Evolutionary conservation across 2,797 vertebrate species (phyloP), one percentile per base, ranked within the genome.

Genomic region (Gouania willdenowi): DNA sequence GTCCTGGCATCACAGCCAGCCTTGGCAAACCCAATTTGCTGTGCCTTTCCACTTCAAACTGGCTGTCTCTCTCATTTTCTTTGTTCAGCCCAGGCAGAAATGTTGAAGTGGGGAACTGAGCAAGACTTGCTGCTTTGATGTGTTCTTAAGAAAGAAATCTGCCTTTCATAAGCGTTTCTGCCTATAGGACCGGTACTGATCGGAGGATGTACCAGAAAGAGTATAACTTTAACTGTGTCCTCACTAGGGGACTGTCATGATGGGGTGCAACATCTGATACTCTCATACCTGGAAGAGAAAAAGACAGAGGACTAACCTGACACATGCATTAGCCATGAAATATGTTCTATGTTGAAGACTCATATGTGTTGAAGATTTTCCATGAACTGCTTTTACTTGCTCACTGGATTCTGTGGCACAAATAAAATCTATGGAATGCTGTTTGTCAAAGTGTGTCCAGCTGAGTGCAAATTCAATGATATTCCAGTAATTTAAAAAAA

Each of bases 121-220:
- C 33, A 3, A 62, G 62, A 23, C 38, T 14, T 35, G 17, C 53
- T 15, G 47, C 71, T 76, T 81, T 82, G 78, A 85, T 83, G 82
- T 84, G 67, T 72, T 85, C 72, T 83, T 75, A 75, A 68, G 45
- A 62, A 64, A 76, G 61, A 71, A 80, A 71, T 71, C 54, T 59
- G 65, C 71, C 72, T 83, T 83, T 81, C 66, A 72, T 69, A 83
- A 76, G 75, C 64, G 17, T 27, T 22, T 35, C 38, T 7, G 9
- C 43, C 54, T 59, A 71, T 60, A 68, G 58, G 34, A 21, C 33
- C 32, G 18, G 16, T 41, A 47, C 71, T 71, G 78, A 86, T 84
- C 75, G 68, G 66, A 36, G 52, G 23, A 70, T 32, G 51, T 63
- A 69, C 67, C 55, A 20, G 26, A 50, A 59, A 68, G 66, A 41